phyloP scores from a whole-genome alignment of 2,113 vertebrate species.

The Athene cunicularia region DNA sequence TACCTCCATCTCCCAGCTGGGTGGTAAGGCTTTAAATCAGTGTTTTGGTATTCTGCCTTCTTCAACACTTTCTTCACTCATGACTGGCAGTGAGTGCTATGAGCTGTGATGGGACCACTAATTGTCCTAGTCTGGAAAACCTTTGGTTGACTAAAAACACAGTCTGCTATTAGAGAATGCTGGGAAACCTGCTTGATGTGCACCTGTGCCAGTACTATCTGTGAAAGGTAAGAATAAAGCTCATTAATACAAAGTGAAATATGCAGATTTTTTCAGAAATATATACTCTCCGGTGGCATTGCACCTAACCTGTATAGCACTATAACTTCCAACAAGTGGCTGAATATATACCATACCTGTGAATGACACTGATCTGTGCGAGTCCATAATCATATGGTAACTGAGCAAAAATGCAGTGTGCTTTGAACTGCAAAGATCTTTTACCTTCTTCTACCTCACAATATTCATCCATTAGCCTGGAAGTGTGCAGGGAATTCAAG shows the following conservation, averaged over 20 bases:
- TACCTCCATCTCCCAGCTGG: neutral
- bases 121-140: neutral
- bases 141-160: neutral
- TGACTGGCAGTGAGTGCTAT: neutral
- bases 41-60: neutral
- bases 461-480: neutral
- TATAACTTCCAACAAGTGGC: neutral
- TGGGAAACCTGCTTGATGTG: neutral
- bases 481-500: neutral
- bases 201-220: neutral
- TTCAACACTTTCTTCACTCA: neutral
- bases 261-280: neutral
- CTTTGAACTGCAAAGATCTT: neutral
- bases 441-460: neutral
- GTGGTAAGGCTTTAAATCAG: neutral
- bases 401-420: neutral
- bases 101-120: neutral
- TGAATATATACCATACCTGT: neutral
- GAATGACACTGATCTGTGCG: neutral
- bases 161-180: neutral
- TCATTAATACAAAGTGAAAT: neutral
- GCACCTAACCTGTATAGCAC: neutral
- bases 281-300: neutral
- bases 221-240: neutral
- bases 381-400: neutral